A percentile compares a stretch with the other conserved stretches of the same genome.
phyloP scores from a whole-genome alignment of 2,113 vertebrate species.

The Psilopogon haemacephalus region DNA sequence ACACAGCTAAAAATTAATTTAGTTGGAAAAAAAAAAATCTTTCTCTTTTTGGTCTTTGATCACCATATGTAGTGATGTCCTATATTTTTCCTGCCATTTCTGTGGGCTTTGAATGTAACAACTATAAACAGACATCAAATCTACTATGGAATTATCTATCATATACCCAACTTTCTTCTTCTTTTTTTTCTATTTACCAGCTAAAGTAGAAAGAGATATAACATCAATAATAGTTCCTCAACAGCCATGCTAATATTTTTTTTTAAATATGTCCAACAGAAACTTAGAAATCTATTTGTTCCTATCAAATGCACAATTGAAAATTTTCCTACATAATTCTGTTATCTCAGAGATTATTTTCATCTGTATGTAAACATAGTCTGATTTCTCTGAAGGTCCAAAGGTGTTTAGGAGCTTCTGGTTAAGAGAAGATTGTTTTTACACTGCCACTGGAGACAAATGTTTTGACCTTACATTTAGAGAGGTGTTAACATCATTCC shows the following conservation, averaged over 20 bases:
- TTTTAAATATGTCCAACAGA: neutral
- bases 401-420: neutral
- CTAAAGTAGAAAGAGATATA: neutral
- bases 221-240: neutral
- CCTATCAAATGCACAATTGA: neutral
- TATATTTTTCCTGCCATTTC: neutral
- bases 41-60: neutral
- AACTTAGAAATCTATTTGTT: neutral
- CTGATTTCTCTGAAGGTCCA: neutral
- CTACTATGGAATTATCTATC: neutral
- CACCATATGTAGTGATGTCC: neutral
- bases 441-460: accelerated
- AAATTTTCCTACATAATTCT: neutral
- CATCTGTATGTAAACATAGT: neutral
- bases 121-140: neutral
- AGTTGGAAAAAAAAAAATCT: too few relatives aligned
- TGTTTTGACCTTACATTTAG: neutral
- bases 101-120: neutral
- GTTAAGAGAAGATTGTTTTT: neutral
- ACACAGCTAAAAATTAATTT: neutral
- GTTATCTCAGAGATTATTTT: neutral
- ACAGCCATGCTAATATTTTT: neutral
- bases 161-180: neutral
- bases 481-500: neutral
- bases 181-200: neutral